Evolutionary conservation across 2,797 vertebrate species (phyloP), one percentile per base, ranked within the genome.

Genomic region (Muraenolepis orangiensis): DNA sequence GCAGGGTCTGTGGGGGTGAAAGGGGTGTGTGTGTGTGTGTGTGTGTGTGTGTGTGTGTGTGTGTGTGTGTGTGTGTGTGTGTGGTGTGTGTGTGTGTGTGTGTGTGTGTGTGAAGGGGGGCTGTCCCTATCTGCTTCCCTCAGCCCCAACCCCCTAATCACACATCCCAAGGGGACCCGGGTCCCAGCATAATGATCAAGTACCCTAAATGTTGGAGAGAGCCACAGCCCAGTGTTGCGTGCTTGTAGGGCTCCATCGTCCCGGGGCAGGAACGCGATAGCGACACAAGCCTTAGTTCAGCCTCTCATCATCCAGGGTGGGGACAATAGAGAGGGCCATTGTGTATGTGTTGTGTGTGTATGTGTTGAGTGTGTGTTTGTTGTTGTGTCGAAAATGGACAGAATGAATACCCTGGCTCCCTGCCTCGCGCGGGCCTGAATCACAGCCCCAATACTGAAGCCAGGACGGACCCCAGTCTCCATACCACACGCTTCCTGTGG

Each of bases 91-190:
- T 64, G 26, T 67, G 38, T 40, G 38, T 10, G 11, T 2, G 36
- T 12, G 5, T 71, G 73, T 12, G 67, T 40, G 64, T n/a, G n/a
- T n/a, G n/a, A n/a, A 76, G 61, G 80, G 71, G 14, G 46, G 68
- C 20, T 31, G 20, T 32, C 78, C 73, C 82, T 90, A 88, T 90
- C 86, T 74, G 72, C 76, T 85, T 82, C 81, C 34, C 77, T 74
- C 89, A 90, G 83, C 70, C 81, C 82, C 68, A 77, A 77, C 78
- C 82, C 71, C 71, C 74, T 38, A 80, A 86, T 80, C 80, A 82
- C 81, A 87, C 87, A 79, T 85, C 91, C 88, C 77, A 71, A 23
- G 88, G 84, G 91, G 89, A 83, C 76, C 38, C 66, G 73, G 73
- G 78, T 75, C 76, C 70, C 78, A 26, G 26, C 57, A 64, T 64